A percentile compares a stretch with the other conserved stretches of the same genome.
phyloP scores from a whole-genome alignment of 64 coral and sea anemone species.

The Montipora sp. region DNA sequence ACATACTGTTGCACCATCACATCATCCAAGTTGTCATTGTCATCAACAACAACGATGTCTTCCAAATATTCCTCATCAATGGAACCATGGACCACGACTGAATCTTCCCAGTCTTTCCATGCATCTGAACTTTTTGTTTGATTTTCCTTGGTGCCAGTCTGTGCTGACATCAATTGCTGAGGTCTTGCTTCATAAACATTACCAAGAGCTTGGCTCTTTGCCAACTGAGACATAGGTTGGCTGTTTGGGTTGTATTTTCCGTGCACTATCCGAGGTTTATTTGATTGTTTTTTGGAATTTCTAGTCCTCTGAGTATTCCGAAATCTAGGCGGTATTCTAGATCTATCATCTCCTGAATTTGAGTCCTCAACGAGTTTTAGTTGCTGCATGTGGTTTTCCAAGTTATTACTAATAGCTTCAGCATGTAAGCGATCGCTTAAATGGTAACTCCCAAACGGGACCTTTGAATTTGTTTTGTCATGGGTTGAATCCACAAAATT shows the following conservation, averaged over 20 bases:
- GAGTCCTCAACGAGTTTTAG: not conserved
- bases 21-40: conserved; percentile 89
- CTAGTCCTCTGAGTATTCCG: not conserved
- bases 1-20: conserved; percentile 88
- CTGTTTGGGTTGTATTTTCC: not conserved
- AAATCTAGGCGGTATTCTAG: conserved; percentile 21
- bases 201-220: not conserved
- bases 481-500: not conserved
- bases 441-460: not conserved
- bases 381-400: conserved; percentile 12
- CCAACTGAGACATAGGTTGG: not conserved
- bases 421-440: not conserved
- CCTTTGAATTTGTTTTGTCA: not conserved
- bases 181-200: not conserved
- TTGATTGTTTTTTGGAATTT: not conserved
- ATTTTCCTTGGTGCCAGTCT: not conserved
- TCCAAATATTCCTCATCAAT: conserved; percentile 76
- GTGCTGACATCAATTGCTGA: not conserved
- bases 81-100: conserved; percentile 53
- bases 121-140: not conserved
- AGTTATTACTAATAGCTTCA: not conserved
- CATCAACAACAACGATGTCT: conserved; percentile 70
- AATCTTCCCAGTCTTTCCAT: conserved; percentile 88
- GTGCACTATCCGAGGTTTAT: not conserved
- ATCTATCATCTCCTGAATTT: not conserved